Conservation (phyloP, 64 coral and sea anemone species). For the Pocillopora damicornis region DNA sequence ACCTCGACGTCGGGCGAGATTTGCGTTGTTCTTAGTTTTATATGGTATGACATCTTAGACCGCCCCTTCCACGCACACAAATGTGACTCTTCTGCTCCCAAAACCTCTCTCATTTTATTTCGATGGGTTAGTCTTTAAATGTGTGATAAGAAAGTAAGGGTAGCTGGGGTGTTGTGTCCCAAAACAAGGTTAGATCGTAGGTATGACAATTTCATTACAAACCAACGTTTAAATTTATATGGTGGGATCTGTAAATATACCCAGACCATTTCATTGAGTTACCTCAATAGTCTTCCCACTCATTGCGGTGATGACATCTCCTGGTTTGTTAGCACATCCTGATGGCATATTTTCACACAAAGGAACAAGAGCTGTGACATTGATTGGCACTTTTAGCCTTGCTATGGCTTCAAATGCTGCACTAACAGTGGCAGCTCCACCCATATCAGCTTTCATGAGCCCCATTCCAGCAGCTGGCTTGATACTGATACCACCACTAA, state of each 20-base stretch:
- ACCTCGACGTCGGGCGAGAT: too few relatives aligned
- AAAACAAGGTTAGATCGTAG: too few relatives aligned
- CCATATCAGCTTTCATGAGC: constrained; percentile 94
- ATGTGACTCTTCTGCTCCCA: too few relatives aligned
- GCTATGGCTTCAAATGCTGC: constrained; percentile 83
- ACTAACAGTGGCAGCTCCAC: constrained; percentile 87
- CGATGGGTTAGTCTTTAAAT: too few relatives aligned
- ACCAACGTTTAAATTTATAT: neutral
- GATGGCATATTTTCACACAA: constrained; percentile 97
- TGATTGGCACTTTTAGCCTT: constrained; percentile 81
- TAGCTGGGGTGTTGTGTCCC: too few relatives aligned
- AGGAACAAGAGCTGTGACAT: constrained; percentile 80
- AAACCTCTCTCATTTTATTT: too few relatives aligned
- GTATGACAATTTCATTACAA: too few relatives aligned
- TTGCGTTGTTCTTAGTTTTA: too few relatives aligned
- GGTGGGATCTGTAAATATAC: neutral
- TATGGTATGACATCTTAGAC: too few relatives aligned
- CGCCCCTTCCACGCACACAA: too few relatives aligned
- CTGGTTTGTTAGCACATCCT: constrained; percentile 85
- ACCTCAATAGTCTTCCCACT: constrained; percentile 99
- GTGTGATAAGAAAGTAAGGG: too few relatives aligned
- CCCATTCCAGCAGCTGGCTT: constrained; percentile 83
- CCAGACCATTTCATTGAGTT: neutral
- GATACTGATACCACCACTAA: constrained; percentile 92
- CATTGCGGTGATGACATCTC: constrained; percentile 90